Evolutionary conservation across 2,113 vertebrate species (phyloP), one percentile per base, ranked within the genome.

Genomic region (Caracal caracal): DNA sequence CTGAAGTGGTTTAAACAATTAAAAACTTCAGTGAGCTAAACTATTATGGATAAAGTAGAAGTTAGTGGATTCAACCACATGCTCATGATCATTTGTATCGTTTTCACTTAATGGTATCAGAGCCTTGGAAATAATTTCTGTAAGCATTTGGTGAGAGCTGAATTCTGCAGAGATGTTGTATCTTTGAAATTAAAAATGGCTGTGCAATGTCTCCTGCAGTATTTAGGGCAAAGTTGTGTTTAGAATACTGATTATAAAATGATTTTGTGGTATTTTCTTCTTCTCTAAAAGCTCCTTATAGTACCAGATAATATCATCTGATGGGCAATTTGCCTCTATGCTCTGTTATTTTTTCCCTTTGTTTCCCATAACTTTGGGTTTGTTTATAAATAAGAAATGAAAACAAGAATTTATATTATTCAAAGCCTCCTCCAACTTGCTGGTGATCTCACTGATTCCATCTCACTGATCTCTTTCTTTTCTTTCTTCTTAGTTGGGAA

Each of bases 361-460:
- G 2, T 95, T 98, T 96, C 59, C 61, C 33, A 91, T 97, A 97
- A 95, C 83, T 97, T 66, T 95, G 90, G 33, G 85, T 91, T 94
- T 92, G 43, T 95, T 97, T 97, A 95, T 87, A 87, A 98, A 75
- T 95, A 84, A 87, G 73, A 93, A 97, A 98, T 97, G 93, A 97
- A 97, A 97, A 97, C 96, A 97, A 97, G 63, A 19, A 33, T 92
- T 94, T 97, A 86, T 11, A 53, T 78, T 78, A 96, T 95, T 98
- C 85, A 98, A 96, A 93, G 82, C 37, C 66, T 97, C 75, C 89
- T 76, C 68, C 75, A 98, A 80, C 0, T 76, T 97, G 76, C 78
- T 93, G 70, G 59, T 90, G 66, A 80, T 96, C 73, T 98, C 65
- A 93, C 76, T 95, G 76, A 56, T 93, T 85, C 61, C 59, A 19